Base-by-base conservation (phyloP, 37 sponge, comb jelly and placozoan species). In the Eunapius fragilis region DNA sequence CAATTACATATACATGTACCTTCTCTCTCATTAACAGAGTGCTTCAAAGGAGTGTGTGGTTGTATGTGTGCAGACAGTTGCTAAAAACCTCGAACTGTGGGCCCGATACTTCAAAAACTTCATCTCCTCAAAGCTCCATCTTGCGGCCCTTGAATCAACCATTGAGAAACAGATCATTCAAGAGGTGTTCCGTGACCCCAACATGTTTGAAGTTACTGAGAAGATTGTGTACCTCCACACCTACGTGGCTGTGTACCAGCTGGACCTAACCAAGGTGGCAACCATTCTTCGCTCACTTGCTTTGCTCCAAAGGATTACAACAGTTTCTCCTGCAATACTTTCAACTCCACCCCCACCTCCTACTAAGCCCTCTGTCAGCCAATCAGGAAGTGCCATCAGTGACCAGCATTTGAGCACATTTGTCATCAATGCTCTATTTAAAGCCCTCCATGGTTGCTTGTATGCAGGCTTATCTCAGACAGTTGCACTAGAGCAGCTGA, bases 21-120 rank as follows among this genome's bases (percentile, higher is more conserved):
- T 58, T 19, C 17, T 25, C 74, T 25, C 32, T 72, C 11, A 13
- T 72, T 33, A n/a, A 24, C 12, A 72, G 32, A 72, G 2, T 17
- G 22, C 58, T 37, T 58, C 58, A 58, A 58, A 58, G 14, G 58
- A 58, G 58, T 37, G 69, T 24, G 12, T 80, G 23, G 85, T n/a
- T 0, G 3, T 81, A 23, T 87, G 48, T 25, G 45, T 88, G 13
- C 31, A 76, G 22, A 83, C 89, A 17, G 82, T 89, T 69, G 27
- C 22, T 12, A 30, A 68, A 10, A 37, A 93, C 71, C 69, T 71
- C 14, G 86, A 78, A 23, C 38, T 94, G 30, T 90, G 91, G 94
- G 27, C 75, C n/a, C 3, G 45, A 7, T 94, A 94, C 71, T 94
- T 88, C 67, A 77, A 34, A 22, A 91, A 94, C 73, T 94, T 94